Evolutionary conservation across 1,140 invertebrate genomes (phyloP), one percentile per base, ranked within the genome.

Genomic region (Drosophila ficusphila): DNA sequence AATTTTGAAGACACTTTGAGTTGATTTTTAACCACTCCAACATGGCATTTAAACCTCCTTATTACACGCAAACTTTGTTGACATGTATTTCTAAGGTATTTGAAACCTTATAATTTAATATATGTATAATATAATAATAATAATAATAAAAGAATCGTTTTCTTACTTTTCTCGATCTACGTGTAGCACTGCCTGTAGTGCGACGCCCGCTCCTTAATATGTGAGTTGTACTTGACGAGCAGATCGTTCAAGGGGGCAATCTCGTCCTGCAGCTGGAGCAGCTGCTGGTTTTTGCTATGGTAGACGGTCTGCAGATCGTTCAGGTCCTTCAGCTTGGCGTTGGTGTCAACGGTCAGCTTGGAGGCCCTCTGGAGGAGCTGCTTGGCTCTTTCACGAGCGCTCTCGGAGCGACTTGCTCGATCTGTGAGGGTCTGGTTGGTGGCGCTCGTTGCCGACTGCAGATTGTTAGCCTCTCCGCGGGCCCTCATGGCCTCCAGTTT

Each of bases 261-360:
- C 76, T 90, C 76, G 14, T 85, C 89, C 81, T 94, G 92, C 61
- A 94, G 79, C 7, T 71, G 72, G 39, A 79, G 82, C n/a, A 94
- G 67, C 54, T 92, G 85, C 27, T 90, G 82, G 38, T 92, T 93
- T 64, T 94, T 93, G 31, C 91, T 92, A 53, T 92, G 92, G 68
- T 94, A 94, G 8, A 67, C 73, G 0, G 57, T 42, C 56, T 91
- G 78, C 70, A 91, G 78, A 34, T 68, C 41, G 33, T 90, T 73
- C 14, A 97, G 91, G 65, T 96, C 94, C 69, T 95, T 95, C 7
- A 96, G 92, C 89, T 97, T 96, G 8, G 92, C 94, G 70, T 94
- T 94, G 0, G 96, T 96, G 65, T 95, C 95, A 53, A 95, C 94
- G 0, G 96, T 96, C 0, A 98, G 91, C 67, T 95, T 94, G 41